Percentiles rank a stretch among this genome's conserved stretches.
phyloP scores from a whole-genome alignment of 2,113 vertebrate species.

The Dasyprocta punctata region DNA sequence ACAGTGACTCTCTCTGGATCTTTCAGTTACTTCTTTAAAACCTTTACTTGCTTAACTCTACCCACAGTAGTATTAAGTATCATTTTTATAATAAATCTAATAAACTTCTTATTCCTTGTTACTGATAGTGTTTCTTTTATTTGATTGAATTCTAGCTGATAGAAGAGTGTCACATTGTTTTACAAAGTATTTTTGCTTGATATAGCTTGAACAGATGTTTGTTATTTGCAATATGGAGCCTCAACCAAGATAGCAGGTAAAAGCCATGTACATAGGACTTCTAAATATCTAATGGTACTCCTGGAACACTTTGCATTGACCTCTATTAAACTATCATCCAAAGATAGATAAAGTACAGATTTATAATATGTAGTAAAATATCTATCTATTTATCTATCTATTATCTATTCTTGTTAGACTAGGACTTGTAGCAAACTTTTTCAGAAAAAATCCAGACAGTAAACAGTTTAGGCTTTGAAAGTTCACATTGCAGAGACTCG shows the following conservation, averaged over 20 bases:
- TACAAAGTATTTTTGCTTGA: neutral
- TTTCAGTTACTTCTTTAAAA: neutral
- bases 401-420: neutral
- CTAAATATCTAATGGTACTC: neutral
- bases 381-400: neutral
- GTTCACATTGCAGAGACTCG: neutral
- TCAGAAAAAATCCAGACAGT: neutral
- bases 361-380: neutral
- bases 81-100: slow-evolving; percentile 9
- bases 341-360: neutral
- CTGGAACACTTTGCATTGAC: neutral
- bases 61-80: neutral
- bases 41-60: neutral
- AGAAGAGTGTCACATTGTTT: neutral
- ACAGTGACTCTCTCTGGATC: neutral
- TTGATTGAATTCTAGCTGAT: neutral
- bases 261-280: neutral
- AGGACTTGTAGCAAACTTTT: neutral
- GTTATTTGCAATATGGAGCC: neutral
- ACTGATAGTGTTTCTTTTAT: neutral
- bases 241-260: neutral
- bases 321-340: neutral
- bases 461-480: neutral
- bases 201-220: neutral
- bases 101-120: neutral